A percentile compares a stretch with the other conserved stretches of the same genome.
phyloP scores from a whole-genome alignment of 2,113 vertebrate genomes.

The Ophiodon elongatus region DNA sequence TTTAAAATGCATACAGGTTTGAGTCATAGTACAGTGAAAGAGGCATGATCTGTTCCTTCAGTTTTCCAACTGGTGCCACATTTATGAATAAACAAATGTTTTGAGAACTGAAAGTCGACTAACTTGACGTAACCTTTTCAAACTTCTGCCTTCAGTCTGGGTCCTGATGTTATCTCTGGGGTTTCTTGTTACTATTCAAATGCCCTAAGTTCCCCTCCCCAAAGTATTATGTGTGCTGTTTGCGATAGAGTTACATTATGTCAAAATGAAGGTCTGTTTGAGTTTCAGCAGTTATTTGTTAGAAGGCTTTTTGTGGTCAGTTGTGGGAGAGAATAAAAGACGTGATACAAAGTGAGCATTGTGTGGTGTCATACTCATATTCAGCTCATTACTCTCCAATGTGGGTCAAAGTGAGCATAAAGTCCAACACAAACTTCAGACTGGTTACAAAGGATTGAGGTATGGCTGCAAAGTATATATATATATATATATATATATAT shows the following conservation, averaged over 20 bases:
- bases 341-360: conserved; percentile 46
- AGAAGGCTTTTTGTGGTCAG: background rate
- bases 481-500: no score
- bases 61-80: conserved; percentile 42
- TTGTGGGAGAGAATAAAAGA: background rate
- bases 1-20: background rate
- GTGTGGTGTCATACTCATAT: conserved; percentile 4
- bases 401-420: conserved; percentile 18
- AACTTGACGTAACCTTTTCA: background rate
- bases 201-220: background rate
- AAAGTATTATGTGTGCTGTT: conserved; percentile 35
- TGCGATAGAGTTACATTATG: conserved; percentile 29
- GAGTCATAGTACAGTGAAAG: conserved; percentile 20
- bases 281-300: conserved; percentile 1
- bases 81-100: background rate
- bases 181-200: conserved; percentile 22
- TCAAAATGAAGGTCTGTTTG: background rate
- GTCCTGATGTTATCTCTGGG: conserved; percentile 33
- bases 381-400: background rate
- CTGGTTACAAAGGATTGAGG: no score
- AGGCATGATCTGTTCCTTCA: conserved; percentile 47
- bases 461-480: no score
- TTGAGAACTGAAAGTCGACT: conserved; percentile 4
- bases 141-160: conserved; percentile 18
- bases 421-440: conserved; percentile 2